These are phyloP conservation scores for Fistularia commersonii DNA, from an alignment of 2,797 vertebrate genomes.

Conservation along the genomic window DNA sequence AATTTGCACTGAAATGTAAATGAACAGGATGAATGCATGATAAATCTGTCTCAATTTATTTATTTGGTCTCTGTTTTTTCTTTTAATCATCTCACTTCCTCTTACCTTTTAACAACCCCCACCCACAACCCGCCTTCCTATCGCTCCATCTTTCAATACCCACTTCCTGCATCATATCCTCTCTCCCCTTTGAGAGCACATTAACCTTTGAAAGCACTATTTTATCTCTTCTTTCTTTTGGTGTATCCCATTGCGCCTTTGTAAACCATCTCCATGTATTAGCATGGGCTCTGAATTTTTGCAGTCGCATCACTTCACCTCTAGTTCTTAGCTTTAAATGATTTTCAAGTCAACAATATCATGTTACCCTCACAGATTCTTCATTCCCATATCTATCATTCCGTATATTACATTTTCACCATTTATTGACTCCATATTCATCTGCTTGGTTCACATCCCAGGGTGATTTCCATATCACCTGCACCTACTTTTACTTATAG, in stretches of 20 bases:
- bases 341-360: constrained; percentile 33
- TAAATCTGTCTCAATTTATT: constrained; percentile 4
- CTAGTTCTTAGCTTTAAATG: constrained; percentile 44
- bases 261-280: constrained; percentile 51
- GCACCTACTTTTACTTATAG: constrained; percentile 6
- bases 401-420: constrained; percentile 30
- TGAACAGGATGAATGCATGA: constrained; percentile 3
- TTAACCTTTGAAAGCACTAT: constrained; percentile 60
- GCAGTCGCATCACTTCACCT: constrained; percentile 35
- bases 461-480: constrained; percentile 24
- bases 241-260: constrained; percentile 40
- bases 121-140: neutral
- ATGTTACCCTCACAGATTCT: constrained; percentile 31
- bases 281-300: constrained; percentile 39
- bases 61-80: constrained; percentile 17
- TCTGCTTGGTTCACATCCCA: constrained; percentile 36
- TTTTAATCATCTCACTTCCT: constrained; percentile 22
- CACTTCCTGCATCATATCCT: constrained; percentile 23
- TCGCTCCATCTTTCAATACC: constrained; percentile 6
- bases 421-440: constrained; percentile 39
- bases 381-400: too few species aligned
- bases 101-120: constrained; percentile 18
- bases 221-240: constrained; percentile 42
- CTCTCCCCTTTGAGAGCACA: constrained; percentile 30
- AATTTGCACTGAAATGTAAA: constrained; percentile 16